Evolutionary conservation across 2,113 vertebrate genomes (phyloP).

Genomic region (Gila orcuttii): DNA sequence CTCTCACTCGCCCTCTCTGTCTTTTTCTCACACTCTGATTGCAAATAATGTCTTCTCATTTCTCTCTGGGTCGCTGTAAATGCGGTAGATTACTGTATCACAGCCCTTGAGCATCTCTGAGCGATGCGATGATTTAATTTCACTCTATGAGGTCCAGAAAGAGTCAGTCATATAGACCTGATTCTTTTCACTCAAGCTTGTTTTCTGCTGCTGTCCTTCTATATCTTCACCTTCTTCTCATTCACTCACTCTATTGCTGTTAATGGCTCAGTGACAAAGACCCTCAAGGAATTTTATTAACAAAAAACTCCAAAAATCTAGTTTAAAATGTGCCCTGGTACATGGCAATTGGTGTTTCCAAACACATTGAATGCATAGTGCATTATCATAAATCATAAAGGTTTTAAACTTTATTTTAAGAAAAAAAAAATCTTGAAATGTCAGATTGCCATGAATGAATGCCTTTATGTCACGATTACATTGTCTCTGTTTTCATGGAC

Average conservation of each 20-base stretch:
- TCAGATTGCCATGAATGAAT: too few species aligned
- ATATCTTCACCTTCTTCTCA: neutral
- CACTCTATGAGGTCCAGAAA: slow-evolving; percentile 5
- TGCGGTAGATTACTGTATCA: slow-evolving; percentile 15
- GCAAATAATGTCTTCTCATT: slow-evolving; percentile 27
- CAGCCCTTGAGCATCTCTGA: slow-evolving; percentile 21
- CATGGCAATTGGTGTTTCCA: too few species aligned
- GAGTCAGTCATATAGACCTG: slow-evolving; percentile 2
- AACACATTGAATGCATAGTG: too few species aligned
- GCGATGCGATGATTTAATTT: slow-evolving; percentile 18
- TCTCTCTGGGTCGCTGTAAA: slow-evolving; percentile 13
- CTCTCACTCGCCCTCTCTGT: neutral
- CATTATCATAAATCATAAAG: too few species aligned
- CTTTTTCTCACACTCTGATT: slow-evolving; percentile 5
- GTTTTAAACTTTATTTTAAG: too few species aligned
- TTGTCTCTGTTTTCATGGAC: too few species aligned
- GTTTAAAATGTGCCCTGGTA: too few species aligned
- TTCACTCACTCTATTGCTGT: neutral
- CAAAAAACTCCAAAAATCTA: too few species aligned
- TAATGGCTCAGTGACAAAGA: neutral
- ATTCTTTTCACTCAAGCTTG: slow-evolving; percentile 28
- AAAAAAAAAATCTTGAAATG: too few species aligned
- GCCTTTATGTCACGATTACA: too few species aligned
- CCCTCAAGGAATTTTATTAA: neutral
- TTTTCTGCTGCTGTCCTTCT: neutral